Evolutionary conservation across 2,113 vertebrate species (phyloP), one percentile per base, ranked within the genome.

Genomic region (Gobiocypris rarus): DNA sequence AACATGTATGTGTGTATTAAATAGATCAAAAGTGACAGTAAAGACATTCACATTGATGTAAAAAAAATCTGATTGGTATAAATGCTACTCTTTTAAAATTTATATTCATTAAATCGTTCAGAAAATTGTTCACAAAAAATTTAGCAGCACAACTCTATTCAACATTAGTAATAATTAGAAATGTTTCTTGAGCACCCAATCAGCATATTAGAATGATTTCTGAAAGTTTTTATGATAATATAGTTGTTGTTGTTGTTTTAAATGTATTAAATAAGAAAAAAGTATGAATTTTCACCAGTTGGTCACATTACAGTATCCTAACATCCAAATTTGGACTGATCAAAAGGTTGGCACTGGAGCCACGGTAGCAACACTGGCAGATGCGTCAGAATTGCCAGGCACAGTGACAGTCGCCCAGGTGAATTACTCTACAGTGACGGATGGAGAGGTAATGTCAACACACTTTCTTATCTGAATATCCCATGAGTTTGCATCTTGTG

Each of bases 351-450:
- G 97, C 56, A 98, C 98, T 0, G 98, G 98, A 1, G 96, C 97
- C 56, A 99, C 98, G 0, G 98, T 99, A 14, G 98, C 98, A 80
- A 99, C 98, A 0, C 85, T 99, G 89, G 98, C 98, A 2, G 97
- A 99, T 84, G 97, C 97, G 56, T 99, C 97, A 0, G 98, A 99
- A 89, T 89, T 99, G 83, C 98, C 98, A 0, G 96, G 97, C 83
- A 97, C 96, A 0, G 97, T 99, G 10, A 99, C 97, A 0, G 98
- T 99, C 2, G 97, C 98, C 17, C 98, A 99, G 82, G 98, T 99
- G 82, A 99, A 99, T 89, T 99, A 98, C 3, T 96, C 98, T 1
- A 97, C 98, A 0, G 97, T 99, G 45, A 92, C 95, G 0, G 97
- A 98, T 26, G 97, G 97, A 84, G 97, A 99, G 96, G 98, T 99